Evolutionary conservation across 1,140 invertebrate species (phyloP).

Genomic region (Drosophila tropicalis): DNA sequence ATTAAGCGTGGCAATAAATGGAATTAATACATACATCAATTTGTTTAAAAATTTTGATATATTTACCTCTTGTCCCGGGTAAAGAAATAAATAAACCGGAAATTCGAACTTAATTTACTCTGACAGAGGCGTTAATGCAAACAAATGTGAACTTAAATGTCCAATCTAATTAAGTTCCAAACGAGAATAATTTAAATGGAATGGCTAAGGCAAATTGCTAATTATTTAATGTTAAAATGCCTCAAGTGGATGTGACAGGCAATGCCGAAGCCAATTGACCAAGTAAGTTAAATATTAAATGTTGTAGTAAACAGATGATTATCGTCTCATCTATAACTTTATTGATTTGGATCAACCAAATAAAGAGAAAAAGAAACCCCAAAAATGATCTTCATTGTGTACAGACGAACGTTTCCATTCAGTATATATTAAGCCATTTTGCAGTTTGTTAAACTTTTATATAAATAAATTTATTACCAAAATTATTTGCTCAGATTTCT

Average conservation of each 20-base stretch:
- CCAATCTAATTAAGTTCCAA: conserved; percentile 28
- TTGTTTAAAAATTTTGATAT: conserved; percentile 43
- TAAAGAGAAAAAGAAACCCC: not conserved
- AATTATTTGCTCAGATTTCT: too few species aligned
- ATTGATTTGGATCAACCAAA: too few species aligned
- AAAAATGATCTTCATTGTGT: not conserved
- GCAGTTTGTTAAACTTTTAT: not conserved
- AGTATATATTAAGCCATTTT: not conserved
- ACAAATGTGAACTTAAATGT: conserved; percentile 32
- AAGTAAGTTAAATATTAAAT: not conserved
- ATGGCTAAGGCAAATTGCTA: conserved; percentile 23
- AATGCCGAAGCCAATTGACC: not conserved
- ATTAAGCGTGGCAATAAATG: conserved; percentile 34
- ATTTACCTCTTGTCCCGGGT: conserved; percentile 16
- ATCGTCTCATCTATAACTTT: too few species aligned
- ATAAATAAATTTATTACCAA: not conserved
- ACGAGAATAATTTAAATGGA: conserved; percentile 23
- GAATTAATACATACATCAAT: conserved; percentile 26
- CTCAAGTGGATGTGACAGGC: not conserved
- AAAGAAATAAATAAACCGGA: conserved; percentile 1
- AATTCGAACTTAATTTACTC: conserved; percentile 37
- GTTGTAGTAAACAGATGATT: not conserved
- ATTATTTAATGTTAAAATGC: not conserved
- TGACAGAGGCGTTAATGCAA: conserved; percentile 44
- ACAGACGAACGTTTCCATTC: not conserved